Conservation (phyloP, 1,140 invertebrate species). For the Pristionchus pacificus region DNA sequence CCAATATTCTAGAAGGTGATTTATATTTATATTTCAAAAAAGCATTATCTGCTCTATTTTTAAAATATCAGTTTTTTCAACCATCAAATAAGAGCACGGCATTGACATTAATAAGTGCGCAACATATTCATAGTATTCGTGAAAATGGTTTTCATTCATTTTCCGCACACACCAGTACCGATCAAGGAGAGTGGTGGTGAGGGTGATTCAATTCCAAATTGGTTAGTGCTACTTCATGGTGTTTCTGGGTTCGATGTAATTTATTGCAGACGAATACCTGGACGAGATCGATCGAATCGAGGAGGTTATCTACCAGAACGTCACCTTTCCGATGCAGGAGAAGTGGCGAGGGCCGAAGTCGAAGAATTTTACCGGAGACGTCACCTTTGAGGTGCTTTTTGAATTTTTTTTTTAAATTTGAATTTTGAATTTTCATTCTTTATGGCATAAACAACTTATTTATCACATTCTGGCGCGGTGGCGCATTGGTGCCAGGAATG, state of each 20-base stretch:
- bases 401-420: background rate
- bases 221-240: no score
- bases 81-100: background rate
- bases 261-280: conserved; percentile 36
- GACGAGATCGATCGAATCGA: conserved; percentile 50
- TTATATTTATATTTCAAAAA: conserved; percentile 3
- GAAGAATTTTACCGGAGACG: conserved; percentile 28
- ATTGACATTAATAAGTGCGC: no score
- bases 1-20: conserved; percentile 46
- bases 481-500: no score
- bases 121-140: no score
- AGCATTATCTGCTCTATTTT: background rate
- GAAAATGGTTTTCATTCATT: no score
- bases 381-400: conserved; percentile 40
- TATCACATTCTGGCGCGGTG: no score
- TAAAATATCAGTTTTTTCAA: background rate
- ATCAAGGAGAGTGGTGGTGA: no score
- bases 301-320: conserved; percentile 38
- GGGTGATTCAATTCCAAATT: no score
- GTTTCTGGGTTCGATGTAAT: no score
- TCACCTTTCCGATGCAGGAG: conserved; percentile 40
- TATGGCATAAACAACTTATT: background rate
- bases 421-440: background rate
- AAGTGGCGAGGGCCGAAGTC: conserved; percentile 40
- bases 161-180: no score